A percentile compares a stretch with the other conserved stretches of the same genome.
These are phyloP conservation scores for Philotrypesis tridentata DNA, from an alignment of 1,140 invertebrate species.

Conservation along the genomic window DNA sequence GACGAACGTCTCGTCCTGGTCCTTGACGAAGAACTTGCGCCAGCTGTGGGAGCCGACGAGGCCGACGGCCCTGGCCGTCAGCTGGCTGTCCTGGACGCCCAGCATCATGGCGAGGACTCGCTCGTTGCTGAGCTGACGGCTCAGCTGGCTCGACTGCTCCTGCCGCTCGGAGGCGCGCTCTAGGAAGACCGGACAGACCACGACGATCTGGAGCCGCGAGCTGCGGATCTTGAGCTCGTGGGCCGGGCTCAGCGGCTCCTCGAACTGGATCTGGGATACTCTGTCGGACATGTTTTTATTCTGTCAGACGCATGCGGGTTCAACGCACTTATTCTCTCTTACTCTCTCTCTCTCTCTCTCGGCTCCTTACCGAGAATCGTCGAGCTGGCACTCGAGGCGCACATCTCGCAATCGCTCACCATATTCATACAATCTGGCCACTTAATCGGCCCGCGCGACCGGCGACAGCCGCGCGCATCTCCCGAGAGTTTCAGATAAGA, in stretches of 20 bases:
- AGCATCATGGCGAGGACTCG: conserved; percentile 86
- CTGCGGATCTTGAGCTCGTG: conserved; percentile 77
- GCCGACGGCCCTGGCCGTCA: conserved; percentile 78
- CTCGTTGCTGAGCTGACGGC: conserved; percentile 79
- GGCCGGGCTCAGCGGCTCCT: conserved; percentile 78
- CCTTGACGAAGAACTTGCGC: conserved; percentile 83
- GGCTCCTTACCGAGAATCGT: background rate
- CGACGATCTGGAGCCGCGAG: conserved; percentile 84
- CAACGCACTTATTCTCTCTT: no score
- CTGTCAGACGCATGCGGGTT: background rate
- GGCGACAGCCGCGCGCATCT: no score
- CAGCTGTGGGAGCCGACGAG: conserved; percentile 83
- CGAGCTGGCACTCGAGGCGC: background rate
- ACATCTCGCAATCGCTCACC: background rate
- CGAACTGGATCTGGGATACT: conserved; percentile 82
- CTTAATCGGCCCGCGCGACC: no score
- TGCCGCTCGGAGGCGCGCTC: conserved; percentile 76
- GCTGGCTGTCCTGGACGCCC: conserved; percentile 79
- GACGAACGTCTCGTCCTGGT: conserved; percentile 87
- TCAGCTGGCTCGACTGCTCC: conserved; percentile 74
- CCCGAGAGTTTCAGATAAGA: background rate
- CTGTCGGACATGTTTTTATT: no score
- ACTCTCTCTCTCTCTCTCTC: no score
- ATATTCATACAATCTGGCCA: background rate
- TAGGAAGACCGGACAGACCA: conserved; percentile 84